These are phyloP conservation scores for Turritopsis dohrnii DNA, from an alignment of 30 jellyfish, hydroid and myxozoan species.

Conservation along the genomic window DNA sequence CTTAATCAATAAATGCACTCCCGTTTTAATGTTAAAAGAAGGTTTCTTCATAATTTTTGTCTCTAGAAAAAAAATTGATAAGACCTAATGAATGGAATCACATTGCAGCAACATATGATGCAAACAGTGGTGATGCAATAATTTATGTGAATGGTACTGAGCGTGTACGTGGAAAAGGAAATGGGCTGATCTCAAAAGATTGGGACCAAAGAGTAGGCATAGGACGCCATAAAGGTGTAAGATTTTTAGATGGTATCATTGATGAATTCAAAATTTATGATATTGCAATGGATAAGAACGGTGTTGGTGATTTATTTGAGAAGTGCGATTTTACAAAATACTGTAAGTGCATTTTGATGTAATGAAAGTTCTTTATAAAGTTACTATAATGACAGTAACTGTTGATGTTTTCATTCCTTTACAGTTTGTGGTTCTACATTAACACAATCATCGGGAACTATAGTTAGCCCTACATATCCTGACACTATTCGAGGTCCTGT, in stretches of 20 bases:
- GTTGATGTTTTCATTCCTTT: background rate
- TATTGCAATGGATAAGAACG: constrained; percentile 56
- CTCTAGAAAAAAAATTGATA: constrained; percentile 52
- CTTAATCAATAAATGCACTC: too few relatives aligned
- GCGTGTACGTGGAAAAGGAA: constrained; percentile 55
- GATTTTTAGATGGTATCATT: constrained; percentile 67
- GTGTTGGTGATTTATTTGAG: constrained; percentile 62
- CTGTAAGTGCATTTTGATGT: constrained; percentile 50
- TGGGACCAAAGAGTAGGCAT: constrained; percentile 90
- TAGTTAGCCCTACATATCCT: constrained; percentile 86
- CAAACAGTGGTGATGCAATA: constrained; percentile 60
- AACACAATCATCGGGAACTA: constrained; percentile 71
- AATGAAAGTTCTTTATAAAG: background rate
- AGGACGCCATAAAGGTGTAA: constrained; percentile 92
- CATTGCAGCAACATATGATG: constrained; percentile 86
- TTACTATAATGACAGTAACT: too few relatives aligned
- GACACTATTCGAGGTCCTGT: constrained; percentile 80
- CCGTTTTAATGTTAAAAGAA: too few relatives aligned
- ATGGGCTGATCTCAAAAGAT: constrained; percentile 81
- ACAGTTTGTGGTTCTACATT: constrained; percentile 83
- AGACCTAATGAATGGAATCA: constrained; percentile 78
- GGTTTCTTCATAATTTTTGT: background rate
- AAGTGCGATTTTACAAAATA: constrained; percentile 75
- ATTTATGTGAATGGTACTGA: constrained; percentile 84
- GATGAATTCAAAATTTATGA: constrained; percentile 78